These are phyloP conservation scores for Triplophysa bombifrons DNA, from an alignment of 2,797 vertebrate species.

Conservation along the genomic window DNA sequence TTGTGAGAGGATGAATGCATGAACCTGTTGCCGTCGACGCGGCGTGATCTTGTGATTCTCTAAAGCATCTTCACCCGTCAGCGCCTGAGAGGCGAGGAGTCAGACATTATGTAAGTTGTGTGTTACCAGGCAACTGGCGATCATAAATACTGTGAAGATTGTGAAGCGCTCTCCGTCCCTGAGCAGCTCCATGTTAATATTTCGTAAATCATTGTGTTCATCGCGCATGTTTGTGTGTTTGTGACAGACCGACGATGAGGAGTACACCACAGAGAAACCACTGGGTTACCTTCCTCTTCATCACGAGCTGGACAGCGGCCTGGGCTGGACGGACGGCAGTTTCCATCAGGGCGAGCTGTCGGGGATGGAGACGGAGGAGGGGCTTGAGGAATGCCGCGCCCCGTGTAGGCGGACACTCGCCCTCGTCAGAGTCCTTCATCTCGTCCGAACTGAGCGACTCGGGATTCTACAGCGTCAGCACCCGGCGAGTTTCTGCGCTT, in stretches of 20 bases:
- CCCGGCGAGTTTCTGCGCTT: constrained; percentile 78
- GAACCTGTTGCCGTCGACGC: background rate
- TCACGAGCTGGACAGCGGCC: constrained; percentile 78
- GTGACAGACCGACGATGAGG: constrained; percentile 75
- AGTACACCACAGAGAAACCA: constrained; percentile 72
- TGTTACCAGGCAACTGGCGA: constrained; percentile 58
- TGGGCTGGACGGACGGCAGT: constrained; percentile 78
- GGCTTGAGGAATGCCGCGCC: constrained; percentile 75
- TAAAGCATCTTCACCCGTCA: constrained; percentile 30
- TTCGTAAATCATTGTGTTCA: background rate
- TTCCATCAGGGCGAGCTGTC: constrained; percentile 79
- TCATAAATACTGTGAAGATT: constrained; percentile 31
- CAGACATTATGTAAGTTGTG: constrained; percentile 55
- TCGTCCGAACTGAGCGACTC: constrained; percentile 78
- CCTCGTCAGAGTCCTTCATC: constrained; percentile 75
- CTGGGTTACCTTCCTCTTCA: constrained; percentile 72
- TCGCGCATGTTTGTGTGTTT: constrained; percentile 34
- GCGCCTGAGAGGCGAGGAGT: constrained; percentile 40
- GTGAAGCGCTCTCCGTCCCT: background rate
- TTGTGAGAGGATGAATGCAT: background rate
- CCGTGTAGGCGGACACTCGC: constrained; percentile 69
- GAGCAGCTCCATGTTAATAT: background rate
- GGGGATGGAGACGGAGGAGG: constrained; percentile 76
- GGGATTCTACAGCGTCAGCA: constrained; percentile 77
- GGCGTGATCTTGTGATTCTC: constrained; percentile 4